A percentile compares a stretch with the other conserved stretches of the same genome.
Conservation (phyloP, 1,140 invertebrate genomes). For the Drosophila punjabiensis region DNA sequence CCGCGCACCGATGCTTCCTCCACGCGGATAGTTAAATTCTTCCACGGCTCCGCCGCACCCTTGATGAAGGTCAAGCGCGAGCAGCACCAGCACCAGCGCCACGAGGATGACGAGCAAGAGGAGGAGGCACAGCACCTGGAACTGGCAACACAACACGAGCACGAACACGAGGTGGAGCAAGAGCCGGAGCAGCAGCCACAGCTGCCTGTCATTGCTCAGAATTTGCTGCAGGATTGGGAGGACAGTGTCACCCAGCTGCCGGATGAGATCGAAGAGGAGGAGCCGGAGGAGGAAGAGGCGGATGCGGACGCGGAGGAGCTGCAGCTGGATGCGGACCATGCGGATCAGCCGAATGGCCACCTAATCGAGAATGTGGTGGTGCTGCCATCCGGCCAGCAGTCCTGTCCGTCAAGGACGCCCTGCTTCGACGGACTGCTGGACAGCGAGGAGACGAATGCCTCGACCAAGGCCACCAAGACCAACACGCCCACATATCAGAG, state of each 20-base stretch:
- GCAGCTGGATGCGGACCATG: conserved; percentile 1
- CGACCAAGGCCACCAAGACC: conserved; percentile 72
- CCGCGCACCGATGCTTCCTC: conserved; percentile 89
- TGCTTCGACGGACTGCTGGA: conserved; percentile 69
- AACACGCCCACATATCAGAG: conserved; percentile 80
- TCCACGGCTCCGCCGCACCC: conserved; percentile 65
- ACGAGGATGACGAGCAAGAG: conserved; percentile 22
- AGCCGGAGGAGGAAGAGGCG: conserved; percentile 16
- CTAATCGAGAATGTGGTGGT: conserved; percentile 64
- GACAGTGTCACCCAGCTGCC: conserved; percentile 44
- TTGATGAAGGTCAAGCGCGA: conserved; percentile 81
- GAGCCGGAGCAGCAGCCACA: conserved; percentile 31
- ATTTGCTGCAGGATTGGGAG: conserved; percentile 36
- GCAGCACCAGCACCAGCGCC: conserved; percentile 57
- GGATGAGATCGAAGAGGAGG: conserved; percentile 30
- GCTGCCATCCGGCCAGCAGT: conserved; percentile 42
- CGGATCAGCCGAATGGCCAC: conserved; percentile 22
- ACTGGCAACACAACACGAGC: conserved; percentile 4
- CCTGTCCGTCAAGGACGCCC: neutral
- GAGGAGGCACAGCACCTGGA: conserved; percentile 18
- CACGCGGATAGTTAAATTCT: conserved; percentile 77
- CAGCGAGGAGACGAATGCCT: conserved; percentile 68
- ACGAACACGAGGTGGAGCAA: conserved; percentile 15
- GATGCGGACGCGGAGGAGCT: conserved; percentile 15
- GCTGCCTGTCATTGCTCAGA: conserved; percentile 21